Conservation (phyloP, 2,113 vertebrate genomes). For the Hipposideros armiger region DNA sequence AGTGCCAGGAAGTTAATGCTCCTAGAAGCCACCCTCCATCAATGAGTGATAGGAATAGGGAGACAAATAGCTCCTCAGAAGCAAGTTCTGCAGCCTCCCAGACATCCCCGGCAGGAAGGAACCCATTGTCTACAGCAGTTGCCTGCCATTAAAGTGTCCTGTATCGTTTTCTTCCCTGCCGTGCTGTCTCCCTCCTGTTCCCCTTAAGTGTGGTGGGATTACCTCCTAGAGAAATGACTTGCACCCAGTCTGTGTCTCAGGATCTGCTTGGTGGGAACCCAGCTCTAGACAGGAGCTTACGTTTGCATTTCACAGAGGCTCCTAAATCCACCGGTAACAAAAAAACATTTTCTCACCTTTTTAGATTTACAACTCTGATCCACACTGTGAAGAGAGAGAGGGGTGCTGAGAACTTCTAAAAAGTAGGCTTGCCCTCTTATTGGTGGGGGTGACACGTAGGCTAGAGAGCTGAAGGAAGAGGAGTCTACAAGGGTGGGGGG, state of each 20-base stretch:
- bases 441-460: fast-evolving
- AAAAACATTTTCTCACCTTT: background rate
- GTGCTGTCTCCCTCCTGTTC: no score
- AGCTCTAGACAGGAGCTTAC: background rate
- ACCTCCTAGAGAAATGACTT: background rate
- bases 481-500: background rate
- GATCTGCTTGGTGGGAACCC: background rate
- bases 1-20: background rate
- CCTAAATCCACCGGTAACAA: background rate
- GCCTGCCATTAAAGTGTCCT: fast-evolving
- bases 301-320: background rate
- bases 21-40: background rate
- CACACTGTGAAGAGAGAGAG: background rate
- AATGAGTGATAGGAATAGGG: background rate
- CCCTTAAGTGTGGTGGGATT: background rate
- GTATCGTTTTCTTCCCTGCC: fast-evolving
- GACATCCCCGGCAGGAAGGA: fast-evolving
- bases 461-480: background rate
- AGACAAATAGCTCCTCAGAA: background rate
- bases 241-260: background rate
- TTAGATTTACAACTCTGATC: background rate
- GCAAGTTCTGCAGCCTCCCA: background rate
- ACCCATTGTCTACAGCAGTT: background rate
- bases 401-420: background rate
- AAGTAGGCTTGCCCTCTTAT: background rate